Percentiles rank a stretch among this genome's conserved stretches.
Evolutionary conservation across 2,888 invertebrate genomes (phyloP).

Genomic region (Subacronicta megacephala): DNA sequence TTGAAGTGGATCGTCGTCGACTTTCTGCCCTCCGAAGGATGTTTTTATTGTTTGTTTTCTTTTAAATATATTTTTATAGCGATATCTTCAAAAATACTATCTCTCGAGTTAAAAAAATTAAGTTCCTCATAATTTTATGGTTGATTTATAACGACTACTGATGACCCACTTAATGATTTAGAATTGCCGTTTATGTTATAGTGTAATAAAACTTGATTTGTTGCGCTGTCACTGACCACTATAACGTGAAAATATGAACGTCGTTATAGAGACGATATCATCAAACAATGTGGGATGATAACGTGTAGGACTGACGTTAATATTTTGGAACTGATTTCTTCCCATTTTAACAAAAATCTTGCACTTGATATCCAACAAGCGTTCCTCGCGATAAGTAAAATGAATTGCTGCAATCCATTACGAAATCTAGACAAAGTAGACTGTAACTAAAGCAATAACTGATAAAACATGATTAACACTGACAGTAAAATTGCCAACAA

Average conservation of each 20-base stretch:
- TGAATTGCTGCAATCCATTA: slow-evolving; percentile 34
- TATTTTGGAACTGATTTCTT: background rate
- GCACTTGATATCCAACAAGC: slow-evolving; percentile 3
- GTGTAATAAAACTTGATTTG: slow-evolving; percentile 50
- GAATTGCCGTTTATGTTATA: slow-evolving; percentile 31
- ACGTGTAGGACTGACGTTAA: slow-evolving; percentile 2
- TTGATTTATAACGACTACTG: slow-evolving; percentile 45
- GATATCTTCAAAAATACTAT: slow-evolving; percentile 19
- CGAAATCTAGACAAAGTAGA: slow-evolving; percentile 28
- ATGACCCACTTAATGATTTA: slow-evolving; percentile 52
- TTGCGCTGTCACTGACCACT: slow-evolving; percentile 26
- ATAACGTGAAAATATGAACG: slow-evolving; percentile 27
- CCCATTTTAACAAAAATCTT: background rate
- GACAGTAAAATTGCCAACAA: slow-evolving; percentile 40
- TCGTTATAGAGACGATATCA: slow-evolving; percentile 17
- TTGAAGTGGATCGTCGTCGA: too few relatives aligned
- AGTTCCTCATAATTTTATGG: slow-evolving; percentile 33
- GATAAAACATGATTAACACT: slow-evolving; percentile 43
- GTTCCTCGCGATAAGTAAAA: slow-evolving; percentile 18
- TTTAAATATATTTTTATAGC: slow-evolving; percentile 46
- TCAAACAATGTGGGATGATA: slow-evolving; percentile 20
- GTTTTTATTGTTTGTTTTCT: slow-evolving; percentile 57
- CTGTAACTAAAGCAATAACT: slow-evolving; percentile 30
- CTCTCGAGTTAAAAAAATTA: slow-evolving; percentile 20
- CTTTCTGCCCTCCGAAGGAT: slow-evolving; percentile 16